These are phyloP conservation scores for Pandion haliaetus DNA, from an alignment of 2,113 vertebrate species.

Conservation along the genomic window DNA sequence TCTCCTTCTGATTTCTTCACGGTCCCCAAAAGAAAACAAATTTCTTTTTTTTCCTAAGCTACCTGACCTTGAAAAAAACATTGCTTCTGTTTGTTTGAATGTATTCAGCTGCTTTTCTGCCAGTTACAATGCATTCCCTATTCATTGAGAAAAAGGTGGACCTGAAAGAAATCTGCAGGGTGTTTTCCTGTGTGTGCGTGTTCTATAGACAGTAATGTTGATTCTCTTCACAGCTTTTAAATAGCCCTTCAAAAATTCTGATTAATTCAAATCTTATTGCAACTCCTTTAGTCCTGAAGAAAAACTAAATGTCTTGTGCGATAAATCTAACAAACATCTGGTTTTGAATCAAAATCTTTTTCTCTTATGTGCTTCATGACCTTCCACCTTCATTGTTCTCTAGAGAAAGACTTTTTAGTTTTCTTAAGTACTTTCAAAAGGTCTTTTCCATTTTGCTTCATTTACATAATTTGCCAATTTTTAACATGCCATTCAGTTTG, in stretches of 20 bases:
- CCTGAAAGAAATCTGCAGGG: slow-evolving; percentile 11
- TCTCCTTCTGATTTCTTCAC: background rate
- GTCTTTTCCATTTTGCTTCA: background rate
- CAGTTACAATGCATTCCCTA: background rate
- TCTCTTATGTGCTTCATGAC: background rate
- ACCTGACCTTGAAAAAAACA: background rate
- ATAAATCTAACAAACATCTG: slow-evolving; percentile 1
- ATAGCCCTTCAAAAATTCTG: background rate
- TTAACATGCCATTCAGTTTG: background rate
- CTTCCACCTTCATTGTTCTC: background rate
- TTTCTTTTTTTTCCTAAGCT: background rate
- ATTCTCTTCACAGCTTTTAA: background rate
- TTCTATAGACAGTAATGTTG: background rate
- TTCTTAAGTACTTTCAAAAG: background rate
- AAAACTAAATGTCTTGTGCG: background rate
- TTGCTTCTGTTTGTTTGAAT: background rate
- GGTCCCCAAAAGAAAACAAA: background rate
- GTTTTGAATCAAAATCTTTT: background rate
- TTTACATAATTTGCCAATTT: slow-evolving; percentile 8
- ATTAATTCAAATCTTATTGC: background rate
- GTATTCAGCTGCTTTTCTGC: background rate
- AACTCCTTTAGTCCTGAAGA: background rate
- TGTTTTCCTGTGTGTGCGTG: rapidly evolving
- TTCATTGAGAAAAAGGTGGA: background rate
- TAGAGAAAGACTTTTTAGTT: background rate